A percentile compares a stretch with the other conserved stretches of the same genome.
phyloP scores from a whole-genome alignment of 1,140 invertebrate species.

The Macrobrachium nipponense region DNA sequence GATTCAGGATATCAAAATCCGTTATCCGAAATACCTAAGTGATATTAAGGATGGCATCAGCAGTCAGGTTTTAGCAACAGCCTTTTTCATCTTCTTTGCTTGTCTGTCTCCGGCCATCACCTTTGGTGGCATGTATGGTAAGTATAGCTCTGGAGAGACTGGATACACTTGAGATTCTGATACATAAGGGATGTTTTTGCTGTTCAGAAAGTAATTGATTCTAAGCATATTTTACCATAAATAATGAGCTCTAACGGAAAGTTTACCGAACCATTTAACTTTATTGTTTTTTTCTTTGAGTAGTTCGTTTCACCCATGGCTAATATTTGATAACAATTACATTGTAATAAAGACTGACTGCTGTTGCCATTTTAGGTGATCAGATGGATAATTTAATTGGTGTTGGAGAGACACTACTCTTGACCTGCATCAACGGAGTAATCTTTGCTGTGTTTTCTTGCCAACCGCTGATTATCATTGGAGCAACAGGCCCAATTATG shows the following conservation, averaged over 20 bases:
- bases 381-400: constrained; percentile 92
- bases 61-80: constrained; percentile 86
- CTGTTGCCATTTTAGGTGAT: constrained; percentile 72
- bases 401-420: constrained; percentile 90
- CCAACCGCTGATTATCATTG: constrained; percentile 93
- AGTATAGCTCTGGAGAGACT: constrained; percentile 50
- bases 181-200: not conserved
- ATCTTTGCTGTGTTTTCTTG: constrained; percentile 88
- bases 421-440: constrained; percentile 83
- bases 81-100: constrained; percentile 97
- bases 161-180: not conserved
- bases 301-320: too few species aligned
- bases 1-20: constrained; percentile 85
- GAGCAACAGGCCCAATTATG: constrained; percentile 91
- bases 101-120: constrained; percentile 94
- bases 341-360: not conserved
- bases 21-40: constrained; percentile 87
- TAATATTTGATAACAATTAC: too few species aligned
- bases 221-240: too few species aligned
- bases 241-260: too few species aligned
- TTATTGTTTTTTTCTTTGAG: too few species aligned
- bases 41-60: constrained; percentile 90
- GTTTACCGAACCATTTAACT: too few species aligned
- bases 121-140: constrained; percentile 90
- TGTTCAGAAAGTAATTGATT: too few species aligned